Evolutionary conservation across 2,888 invertebrate species (phyloP), one percentile per base, ranked within the genome.

Genomic region (Himalopsyche anomala): DNA sequence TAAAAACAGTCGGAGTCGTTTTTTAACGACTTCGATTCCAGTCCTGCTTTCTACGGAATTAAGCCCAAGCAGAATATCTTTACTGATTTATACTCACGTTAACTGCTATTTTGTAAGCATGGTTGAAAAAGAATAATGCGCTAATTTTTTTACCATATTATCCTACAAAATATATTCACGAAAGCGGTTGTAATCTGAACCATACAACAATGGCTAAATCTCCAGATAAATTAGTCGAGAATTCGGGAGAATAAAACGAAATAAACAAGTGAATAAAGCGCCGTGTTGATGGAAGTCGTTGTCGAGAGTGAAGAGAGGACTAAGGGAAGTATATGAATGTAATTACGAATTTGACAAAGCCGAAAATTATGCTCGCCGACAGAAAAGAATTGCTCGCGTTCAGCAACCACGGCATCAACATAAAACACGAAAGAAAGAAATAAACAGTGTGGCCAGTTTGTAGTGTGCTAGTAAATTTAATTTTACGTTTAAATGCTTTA

Each of bases 171-270:
- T n/a, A 8, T 28, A 62, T 28, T 19, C n/a, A 62, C 28, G 62
- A 62, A 62, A 62, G 28, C 62, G 19, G 62, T 19, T 62, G n/a
- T 62, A 62, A 62, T 62, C 62, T 62, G 15, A 5, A 51, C 15
- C 15, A 51, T 15, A 51, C 62, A 28, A 11, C 62, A 28, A 62
- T 28, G 62, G 2, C 19, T 62, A 62, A 62, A 62, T 19, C 28
- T 62, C 62, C 28, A 62, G 62, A 62, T 62, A 62, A 62, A 62
- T 62, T 62, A 62, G 62, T 62, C 62, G 62, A 62, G 62, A 19
- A 62, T 62, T 62, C 8, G n/a, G 62, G 28, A 62, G 62, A 62
- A 62, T 62, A 62, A 62, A 62, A 62, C 2, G 62, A 62, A 62
- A 62, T 62, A 62, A 62, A 62, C 62, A 62, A 62, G 8, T 62